Base-by-base conservation (phyloP, 92 coral and sea anemone genomes). In the Zoanthus solanderi region DNA sequence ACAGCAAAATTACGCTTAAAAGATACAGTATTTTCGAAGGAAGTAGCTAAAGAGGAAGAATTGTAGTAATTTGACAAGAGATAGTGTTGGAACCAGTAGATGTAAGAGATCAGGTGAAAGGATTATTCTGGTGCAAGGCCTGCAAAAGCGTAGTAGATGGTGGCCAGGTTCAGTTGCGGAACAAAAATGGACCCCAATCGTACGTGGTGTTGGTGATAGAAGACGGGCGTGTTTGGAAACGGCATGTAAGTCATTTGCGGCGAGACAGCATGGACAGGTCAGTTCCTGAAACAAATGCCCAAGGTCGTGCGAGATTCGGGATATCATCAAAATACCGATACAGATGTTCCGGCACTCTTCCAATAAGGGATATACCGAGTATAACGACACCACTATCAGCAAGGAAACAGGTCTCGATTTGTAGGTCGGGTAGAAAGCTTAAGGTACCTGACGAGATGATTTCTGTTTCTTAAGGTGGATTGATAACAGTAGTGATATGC, bases 151-250 rank as follows among this genome's bases (percentile, higher is more conserved):
- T 37, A 12, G 76, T 16, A 75, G 17, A 57, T 57, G 63, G 83
- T 90, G 75, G 77, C 83, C 87, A 50, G 86, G 92, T 46, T 54
- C 83, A 0, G n/a, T 88, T 28, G 78, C 87, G 9, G 78, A 75
- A 71, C 78, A 58, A 17, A 23, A 73, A 67, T n/a, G 83, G 69
- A 8, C 84, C 83, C 16, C 73, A 60, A 45, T 88, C 88, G 42
- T 89, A 84, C 37, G 66, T 69, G 66, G 76, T 23, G 23, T 23
- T 83, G 16, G 69, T 77, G 78, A 72, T 89, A 71, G 77, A 84
- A 9, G 84, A 83, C 37, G 83, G 92, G 12, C 29, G 87, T 31
- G 92, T 90, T 42, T 85, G 84, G 90, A 90, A 86, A 69, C 18
- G 82, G 5, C 88, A 87, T 44, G 84, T 65, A 14, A 79, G 76